These are phyloP conservation scores for Penaeus monodon DNA, from an alignment of 2,888 invertebrate genomes.

Conservation along the genomic window DNA sequence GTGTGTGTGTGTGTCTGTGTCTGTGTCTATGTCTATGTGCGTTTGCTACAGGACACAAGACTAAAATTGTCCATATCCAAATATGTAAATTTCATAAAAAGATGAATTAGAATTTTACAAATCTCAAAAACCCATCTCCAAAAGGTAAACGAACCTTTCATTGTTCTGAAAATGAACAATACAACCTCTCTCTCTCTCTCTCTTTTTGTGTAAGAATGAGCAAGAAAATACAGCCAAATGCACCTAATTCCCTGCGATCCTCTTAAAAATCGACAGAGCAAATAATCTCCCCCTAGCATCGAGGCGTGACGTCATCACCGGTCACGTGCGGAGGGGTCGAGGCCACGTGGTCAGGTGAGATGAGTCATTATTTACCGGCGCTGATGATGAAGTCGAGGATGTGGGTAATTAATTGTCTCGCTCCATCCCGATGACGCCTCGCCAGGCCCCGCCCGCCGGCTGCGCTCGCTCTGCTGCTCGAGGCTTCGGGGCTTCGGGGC, in stretches of 20 bases:
- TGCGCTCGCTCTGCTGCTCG: too few relatives aligned
- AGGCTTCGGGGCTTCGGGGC: too few relatives aligned
- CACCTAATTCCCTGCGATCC: not conserved
- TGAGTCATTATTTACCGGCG: conserved; percentile 12
- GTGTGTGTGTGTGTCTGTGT: not conserved
- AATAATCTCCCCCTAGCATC: not conserved
- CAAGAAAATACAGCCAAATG: not conserved
- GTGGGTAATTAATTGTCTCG: not conserved
- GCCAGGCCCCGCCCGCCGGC: too few relatives aligned
- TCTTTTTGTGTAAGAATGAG: too few relatives aligned
- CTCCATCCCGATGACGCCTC: too few relatives aligned
- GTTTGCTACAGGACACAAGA: not conserved
- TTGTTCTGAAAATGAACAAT: too few relatives aligned
- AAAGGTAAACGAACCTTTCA: too few relatives aligned
- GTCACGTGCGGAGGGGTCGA: not conserved
- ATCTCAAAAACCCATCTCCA: too few relatives aligned
- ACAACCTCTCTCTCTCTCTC: too few relatives aligned
- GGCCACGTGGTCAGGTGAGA: not conserved
- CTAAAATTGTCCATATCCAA: not conserved
- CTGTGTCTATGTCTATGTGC: not conserved
- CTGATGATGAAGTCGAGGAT: not conserved
- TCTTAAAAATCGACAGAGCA: not conserved
- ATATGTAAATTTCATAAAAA: too few relatives aligned
- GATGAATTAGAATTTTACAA: too few relatives aligned
- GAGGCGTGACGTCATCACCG: not conserved